A percentile compares a stretch with the other conserved stretches of the same genome.
Evolutionary conservation across 2,888 invertebrate species (phyloP).

Genomic region (Luffia ferchaultella): DNA sequence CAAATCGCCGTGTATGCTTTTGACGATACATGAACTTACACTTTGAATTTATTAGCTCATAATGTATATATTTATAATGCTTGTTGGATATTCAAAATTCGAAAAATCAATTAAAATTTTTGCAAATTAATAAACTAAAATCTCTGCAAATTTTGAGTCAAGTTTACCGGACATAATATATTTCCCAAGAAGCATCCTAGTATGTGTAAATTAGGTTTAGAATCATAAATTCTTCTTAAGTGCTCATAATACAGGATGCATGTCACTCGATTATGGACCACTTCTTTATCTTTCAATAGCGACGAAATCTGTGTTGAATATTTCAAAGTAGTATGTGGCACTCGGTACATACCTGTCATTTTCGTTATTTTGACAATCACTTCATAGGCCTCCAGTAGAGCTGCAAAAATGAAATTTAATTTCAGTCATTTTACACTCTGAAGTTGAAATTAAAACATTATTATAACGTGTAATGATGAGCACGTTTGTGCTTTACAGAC

Average conservation of each 20-base stretch:
- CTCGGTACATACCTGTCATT: background rate
- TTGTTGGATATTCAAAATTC: too few relatives aligned
- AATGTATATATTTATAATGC: too few relatives aligned
- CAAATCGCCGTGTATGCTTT: too few relatives aligned
- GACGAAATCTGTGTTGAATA: background rate
- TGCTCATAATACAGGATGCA: background rate
- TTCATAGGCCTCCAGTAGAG: background rate
- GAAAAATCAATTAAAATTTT: too few relatives aligned
- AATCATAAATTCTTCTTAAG: background rate
- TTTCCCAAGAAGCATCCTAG: background rate
- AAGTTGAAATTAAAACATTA: background rate
- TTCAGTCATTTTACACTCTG: background rate
- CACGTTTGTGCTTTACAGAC: background rate
- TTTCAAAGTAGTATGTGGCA: background rate
- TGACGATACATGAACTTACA: too few relatives aligned
- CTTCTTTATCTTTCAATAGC: background rate
- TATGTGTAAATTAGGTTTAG: background rate
- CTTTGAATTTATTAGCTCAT: too few relatives aligned
- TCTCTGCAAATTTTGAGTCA: too few relatives aligned
- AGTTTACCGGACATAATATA: too few relatives aligned
- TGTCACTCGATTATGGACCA: background rate
- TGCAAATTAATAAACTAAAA: too few relatives aligned
- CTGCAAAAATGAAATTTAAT: background rate
- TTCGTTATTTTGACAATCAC: background rate
- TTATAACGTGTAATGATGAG: background rate